Base-by-base conservation (phyloP, 2,113 vertebrate genomes). In the Nipponia nippon region DNA sequence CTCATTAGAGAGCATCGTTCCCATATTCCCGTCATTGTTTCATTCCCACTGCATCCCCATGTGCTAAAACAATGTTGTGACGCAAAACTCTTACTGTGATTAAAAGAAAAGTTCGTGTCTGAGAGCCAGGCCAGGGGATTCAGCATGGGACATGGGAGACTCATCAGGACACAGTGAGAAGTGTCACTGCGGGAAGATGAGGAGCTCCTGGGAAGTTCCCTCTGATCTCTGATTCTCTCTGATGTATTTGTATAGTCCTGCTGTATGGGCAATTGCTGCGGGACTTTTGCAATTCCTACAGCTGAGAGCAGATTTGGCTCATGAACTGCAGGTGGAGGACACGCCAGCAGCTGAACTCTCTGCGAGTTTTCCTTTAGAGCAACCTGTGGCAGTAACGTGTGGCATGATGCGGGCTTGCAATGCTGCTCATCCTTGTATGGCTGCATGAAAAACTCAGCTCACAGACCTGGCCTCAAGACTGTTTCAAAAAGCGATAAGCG, bases 181-280 rank as follows among this genome's bases (percentile, higher is more conserved):
- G 16, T 29, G 10, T 62, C 83, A 32, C 40, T 61, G 34, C 0
- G 0, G 62, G 58, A 85, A 83, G 40, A 65, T 6, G 18, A 77
- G 61, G 49, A 72, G 27, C 26, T 56, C 20, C 62, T 80, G 53
- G 40, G 30, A 92, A 80, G 42, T 38, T 81, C 50, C 19, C 15
- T 20, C 42, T 73, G 66, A 36, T 55, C 52, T 72, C 66, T 50
- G 42, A 47, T 81, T 83, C 25, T 61, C 49, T 70, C 76, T 8
- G 32, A 75, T 27, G 8, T 14, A 8, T 70, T 58, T 62, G 36
- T 27, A 11, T 42, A 72, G n/a, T 44, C 36, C 36, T 70, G 71
- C 50, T 66, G 11, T n/a, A 40, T 2, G 3, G 30, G 42, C 29
- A 73, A 42, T 36, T 84, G 46, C 20, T 0, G 0, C 1, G 3